Percentiles rank a stretch among this genome's conserved stretches.
Conservation (phyloP, 2,797 vertebrate genomes). For the Lerista edwardsae region DNA sequence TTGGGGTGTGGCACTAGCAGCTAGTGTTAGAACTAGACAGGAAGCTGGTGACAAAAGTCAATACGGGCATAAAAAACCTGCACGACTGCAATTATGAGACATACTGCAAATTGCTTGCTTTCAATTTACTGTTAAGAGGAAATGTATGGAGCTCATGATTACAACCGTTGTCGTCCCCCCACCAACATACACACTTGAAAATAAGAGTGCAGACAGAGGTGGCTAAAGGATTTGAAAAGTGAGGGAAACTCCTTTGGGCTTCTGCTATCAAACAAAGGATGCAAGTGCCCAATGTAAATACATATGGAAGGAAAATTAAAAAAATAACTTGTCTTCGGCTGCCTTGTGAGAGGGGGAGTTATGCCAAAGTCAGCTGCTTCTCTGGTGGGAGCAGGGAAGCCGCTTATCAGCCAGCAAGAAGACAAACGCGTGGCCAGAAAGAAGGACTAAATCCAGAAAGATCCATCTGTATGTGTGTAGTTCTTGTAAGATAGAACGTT, state of each 20-base stretch:
- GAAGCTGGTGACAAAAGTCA: neutral
- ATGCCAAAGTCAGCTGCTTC: no score
- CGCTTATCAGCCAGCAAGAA: no score
- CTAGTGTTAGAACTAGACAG: constrained; percentile 8
- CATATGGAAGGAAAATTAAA: neutral
- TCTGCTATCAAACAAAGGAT: neutral
- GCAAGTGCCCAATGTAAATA: neutral
- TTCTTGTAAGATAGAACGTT: no score
- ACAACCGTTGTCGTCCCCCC: no score
- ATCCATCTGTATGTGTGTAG: no score
- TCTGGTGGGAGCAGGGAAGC: no score
- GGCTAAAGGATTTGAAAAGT: neutral
- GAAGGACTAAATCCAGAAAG: no score
- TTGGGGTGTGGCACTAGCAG: neutral
- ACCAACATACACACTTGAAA: neutral
- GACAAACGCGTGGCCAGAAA: no score
- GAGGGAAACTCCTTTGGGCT: neutral
- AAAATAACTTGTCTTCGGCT: neutral
- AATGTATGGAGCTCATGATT: neutral
- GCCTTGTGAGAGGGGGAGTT: no score
- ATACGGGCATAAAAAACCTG: neutral
- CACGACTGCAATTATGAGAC: neutral
- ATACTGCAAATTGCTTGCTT: neutral
- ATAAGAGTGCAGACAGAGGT: neutral
- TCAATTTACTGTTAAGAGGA: constrained; percentile 4